Conservation (phyloP, 1,140 invertebrate species). For the Drosophila leontia region DNA sequence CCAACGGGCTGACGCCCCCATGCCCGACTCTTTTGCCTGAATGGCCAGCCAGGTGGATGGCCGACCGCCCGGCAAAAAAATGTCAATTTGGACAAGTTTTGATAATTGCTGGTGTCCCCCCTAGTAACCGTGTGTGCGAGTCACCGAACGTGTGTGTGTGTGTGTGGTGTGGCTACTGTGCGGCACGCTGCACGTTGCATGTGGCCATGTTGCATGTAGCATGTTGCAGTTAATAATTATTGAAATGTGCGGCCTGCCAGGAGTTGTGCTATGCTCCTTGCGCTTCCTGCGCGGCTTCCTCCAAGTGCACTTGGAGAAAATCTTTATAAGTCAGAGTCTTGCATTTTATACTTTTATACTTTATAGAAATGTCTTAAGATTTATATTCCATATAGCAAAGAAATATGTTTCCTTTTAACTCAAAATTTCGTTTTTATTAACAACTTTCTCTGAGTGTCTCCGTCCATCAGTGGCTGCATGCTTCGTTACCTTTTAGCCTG, state of each 20-base stretch:
- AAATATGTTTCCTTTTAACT: neutral
- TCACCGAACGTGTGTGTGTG: constrained; percentile 9
- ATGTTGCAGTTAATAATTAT: constrained; percentile 84
- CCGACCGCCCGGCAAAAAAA: constrained; percentile 41
- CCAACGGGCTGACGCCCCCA: constrained; percentile 47
- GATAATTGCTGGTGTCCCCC: constrained; percentile 72
- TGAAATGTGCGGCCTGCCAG: constrained; percentile 80
- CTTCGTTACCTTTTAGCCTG: constrained; percentile 76
- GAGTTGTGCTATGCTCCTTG: constrained; percentile 79
- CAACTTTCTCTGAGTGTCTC: constrained; percentile 3
- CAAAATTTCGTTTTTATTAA: neutral
- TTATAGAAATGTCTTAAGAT: neutral
- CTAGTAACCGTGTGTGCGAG: constrained; percentile 25
- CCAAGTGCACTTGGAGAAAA: constrained; percentile 12
- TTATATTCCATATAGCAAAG: neutral
- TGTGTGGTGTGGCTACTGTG: constrained; percentile 55
- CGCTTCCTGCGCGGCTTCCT: constrained; percentile 79
- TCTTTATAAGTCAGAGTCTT: too few species aligned
- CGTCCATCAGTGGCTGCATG: constrained; percentile 69
- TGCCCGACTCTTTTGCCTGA: constrained; percentile 6
- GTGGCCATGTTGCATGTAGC: constrained; percentile 74
- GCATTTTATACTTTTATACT: neutral
- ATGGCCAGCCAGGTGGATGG: constrained; percentile 24
- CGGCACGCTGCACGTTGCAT: constrained; percentile 64
- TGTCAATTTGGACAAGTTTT: constrained; percentile 82